Conservation (phyloP, 2,113 vertebrate genomes). For the Porphyrio hochstetteri region DNA sequence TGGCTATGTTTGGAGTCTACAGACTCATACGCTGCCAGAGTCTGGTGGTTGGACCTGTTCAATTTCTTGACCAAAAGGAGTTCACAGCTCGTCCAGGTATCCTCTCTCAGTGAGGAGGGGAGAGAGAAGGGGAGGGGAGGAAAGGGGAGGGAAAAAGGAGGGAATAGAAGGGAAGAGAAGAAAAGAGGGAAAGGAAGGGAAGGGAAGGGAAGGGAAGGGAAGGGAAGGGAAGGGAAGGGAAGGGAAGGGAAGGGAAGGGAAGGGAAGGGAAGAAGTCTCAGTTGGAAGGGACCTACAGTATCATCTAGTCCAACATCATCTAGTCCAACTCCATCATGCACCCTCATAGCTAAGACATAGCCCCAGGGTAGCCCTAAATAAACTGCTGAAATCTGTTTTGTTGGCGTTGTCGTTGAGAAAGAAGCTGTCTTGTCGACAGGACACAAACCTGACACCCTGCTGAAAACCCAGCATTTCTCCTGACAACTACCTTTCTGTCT, state of each 20-base stretch:
- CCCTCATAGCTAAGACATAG: neutral
- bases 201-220: too few relatives aligned
- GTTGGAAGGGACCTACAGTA: neutral
- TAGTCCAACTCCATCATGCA: neutral
- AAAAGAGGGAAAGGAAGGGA: too few relatives aligned
- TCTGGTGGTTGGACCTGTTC: neutral
- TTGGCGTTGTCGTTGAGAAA: neutral
- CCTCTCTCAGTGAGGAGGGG: neutral
- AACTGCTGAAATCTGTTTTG: neutral
- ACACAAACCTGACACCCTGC: neutral
- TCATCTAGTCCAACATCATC: neutral
- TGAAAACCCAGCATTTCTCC: neutral
- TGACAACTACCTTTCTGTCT: neutral
- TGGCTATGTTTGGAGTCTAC: neutral
- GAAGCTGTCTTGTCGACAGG: neutral
- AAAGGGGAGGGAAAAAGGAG: fast-evolving
- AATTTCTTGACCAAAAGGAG: neutral
- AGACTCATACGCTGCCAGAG: neutral
- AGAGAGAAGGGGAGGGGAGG: too few relatives aligned
- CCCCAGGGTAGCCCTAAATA: neutral
- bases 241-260: too few relatives aligned
- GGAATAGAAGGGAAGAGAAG: fast-evolving
- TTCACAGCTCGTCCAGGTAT: neutral
- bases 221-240: too few relatives aligned
- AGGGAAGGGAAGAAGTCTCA: neutral